Evolutionary conservation across 2,888 invertebrate species (phyloP).

Genomic region (Synanthedon formicaeformis): DNA sequence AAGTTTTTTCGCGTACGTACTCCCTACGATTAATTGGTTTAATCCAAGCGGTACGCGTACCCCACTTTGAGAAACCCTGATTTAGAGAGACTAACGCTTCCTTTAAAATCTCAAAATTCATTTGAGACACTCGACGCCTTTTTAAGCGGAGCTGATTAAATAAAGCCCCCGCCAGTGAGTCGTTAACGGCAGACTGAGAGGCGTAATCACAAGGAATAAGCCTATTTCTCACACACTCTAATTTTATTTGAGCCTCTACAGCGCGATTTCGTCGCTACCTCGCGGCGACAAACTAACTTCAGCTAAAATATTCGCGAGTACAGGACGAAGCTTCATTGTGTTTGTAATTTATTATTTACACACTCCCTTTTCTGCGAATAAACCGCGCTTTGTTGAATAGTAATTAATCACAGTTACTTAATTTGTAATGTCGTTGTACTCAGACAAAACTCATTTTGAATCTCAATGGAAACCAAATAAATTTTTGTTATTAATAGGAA

Average conservation of each 20-base stretch:
- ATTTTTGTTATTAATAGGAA: no score
- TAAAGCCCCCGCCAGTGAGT: slow-evolving; percentile 2
- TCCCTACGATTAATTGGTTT: no score
- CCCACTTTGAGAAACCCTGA: no score
- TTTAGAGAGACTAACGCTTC: slow-evolving; percentile 3
- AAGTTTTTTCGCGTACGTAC: no score
- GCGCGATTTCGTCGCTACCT: slow-evolving; percentile 15
- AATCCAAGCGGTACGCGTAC: no score
- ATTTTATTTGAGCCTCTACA: slow-evolving; percentile 18
- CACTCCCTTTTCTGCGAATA: slow-evolving; percentile 1
- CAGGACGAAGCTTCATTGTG: slow-evolving; percentile 9
- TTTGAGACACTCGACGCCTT: slow-evolving; percentile 5
- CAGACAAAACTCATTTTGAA: background rate
- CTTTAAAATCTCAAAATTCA: background rate
- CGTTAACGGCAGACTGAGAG: slow-evolving; percentile 9
- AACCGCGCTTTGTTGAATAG: background rate
- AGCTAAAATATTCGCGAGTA: slow-evolving; percentile 16
- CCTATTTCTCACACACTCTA: slow-evolving; percentile 26
- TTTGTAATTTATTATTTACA: slow-evolving; percentile 12
- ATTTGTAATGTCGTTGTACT: background rate
- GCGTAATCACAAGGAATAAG: slow-evolving; percentile 28
- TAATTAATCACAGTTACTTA: background rate
- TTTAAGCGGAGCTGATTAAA: slow-evolving; percentile 14
- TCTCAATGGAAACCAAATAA: background rate
- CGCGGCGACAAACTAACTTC: slow-evolving; percentile 10